Evolutionary conservation across 2,888 invertebrate genomes (phyloP), one percentile per base, ranked within the genome.

Genomic region (Cephus rjabovi): DNA sequence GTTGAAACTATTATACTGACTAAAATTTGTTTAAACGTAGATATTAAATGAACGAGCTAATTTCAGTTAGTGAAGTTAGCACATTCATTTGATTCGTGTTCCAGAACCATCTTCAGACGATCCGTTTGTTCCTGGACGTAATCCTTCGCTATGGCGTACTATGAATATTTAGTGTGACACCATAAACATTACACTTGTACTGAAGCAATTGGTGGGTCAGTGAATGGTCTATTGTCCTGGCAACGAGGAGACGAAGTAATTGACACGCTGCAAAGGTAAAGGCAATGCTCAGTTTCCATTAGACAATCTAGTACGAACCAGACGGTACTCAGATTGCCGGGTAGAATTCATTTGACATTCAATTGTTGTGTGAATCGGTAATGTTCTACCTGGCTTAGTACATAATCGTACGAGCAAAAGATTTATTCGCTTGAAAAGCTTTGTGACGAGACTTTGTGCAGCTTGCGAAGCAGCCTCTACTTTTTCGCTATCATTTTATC

Each of bases 301-400:
- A 70, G 40, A 56, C 9, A 23, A 56, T 15, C 23, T 15, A 15
- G 15, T 15, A 40, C 6, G 40, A 34, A 37, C 35, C 71, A 23
- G 30, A 71, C 37, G 31, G 71, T 71, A 35, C 30, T 76, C 76
- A 37, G 30, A 37, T n/a, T 37, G 76, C n/a, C n/a, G 37, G 35
- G 4, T 30, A 69, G 37, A 73, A 73, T 73, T 31, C 30, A 76
- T 76, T 76, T 37, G 35, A 37, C 37, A 34, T 73, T 34, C 79
- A 82, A 80, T 80, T 74, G 79, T 35, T 74, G 69, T 12, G 74
- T 30, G 70, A 77, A 75, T 73, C 9, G 73, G n/a, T 30, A 73
- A 75, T 69, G 11, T 4, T 37, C 31, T 71, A 71, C 30, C 71
- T 71, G 40, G 40, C 40, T 23, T 9, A 6, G 40, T 23, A 23